Evolutionary conservation across 2,888 invertebrate species (phyloP).

Genomic region (Drosophila nigricruria): DNA sequence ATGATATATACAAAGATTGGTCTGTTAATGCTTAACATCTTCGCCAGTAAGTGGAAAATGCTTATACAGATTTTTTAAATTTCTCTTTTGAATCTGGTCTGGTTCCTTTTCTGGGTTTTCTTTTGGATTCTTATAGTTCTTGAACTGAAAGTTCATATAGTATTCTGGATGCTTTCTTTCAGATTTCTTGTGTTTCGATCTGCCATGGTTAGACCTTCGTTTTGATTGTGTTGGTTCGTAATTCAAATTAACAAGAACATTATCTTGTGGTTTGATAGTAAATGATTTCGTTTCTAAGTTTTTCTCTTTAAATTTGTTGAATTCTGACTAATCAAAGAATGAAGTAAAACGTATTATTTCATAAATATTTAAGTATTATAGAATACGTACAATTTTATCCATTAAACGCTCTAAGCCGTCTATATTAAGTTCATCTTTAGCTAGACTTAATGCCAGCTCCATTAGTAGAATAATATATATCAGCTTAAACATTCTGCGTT

Average conservation of each 20-base stretch:
- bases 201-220: conserved; percentile 5
- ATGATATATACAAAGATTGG: background rate
- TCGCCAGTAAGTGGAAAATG: conserved; percentile 50
- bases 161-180: background rate
- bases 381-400: background rate
- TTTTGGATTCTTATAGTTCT: background rate
- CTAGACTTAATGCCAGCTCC: no score
- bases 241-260: conserved; percentile 9
- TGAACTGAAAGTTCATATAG: background rate
- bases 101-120: background rate
- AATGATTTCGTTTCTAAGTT: conserved; percentile 40
- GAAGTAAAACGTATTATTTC: background rate
- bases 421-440: background rate
- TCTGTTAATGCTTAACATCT: conserved; percentile 14
- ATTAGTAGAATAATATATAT: background rate
- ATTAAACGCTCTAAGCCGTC: no score
- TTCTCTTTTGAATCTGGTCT: no score
- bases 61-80: background rate
- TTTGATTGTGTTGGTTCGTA: conserved; percentile 13
- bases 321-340: background rate
- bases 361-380: background rate
- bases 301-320: no score
- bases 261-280: conserved; percentile 3
- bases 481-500: conserved; percentile 14
- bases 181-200: no score